phyloP scores from a whole-genome alignment of 2,797 vertebrate species.

The Avahi laniger region DNA sequence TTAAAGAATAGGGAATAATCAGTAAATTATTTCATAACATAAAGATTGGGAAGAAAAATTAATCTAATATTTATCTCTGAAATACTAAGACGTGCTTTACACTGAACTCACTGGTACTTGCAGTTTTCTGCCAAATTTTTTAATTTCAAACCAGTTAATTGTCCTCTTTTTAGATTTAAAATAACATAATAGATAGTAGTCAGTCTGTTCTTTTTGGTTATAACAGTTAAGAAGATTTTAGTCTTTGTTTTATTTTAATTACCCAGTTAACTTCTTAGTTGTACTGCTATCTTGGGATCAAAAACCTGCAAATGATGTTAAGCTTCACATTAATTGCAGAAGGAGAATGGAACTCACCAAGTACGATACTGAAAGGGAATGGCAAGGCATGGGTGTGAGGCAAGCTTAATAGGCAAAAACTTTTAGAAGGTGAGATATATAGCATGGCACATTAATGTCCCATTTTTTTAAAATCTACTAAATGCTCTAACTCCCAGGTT shows the following conservation, averaged over 20 bases:
- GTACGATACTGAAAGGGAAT: neutral
- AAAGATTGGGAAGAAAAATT: slow-evolving; percentile 1
- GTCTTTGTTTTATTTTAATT: slow-evolving; percentile 72
- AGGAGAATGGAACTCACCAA: neutral
- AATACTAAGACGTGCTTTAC: neutral
- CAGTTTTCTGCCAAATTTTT: slow-evolving; percentile 37
- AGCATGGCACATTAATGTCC: neutral
- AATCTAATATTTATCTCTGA: slow-evolving; percentile 3
- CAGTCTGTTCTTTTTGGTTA: slow-evolving; percentile 69
- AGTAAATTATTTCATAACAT: neutral
- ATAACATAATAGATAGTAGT: slow-evolving; percentile 56
- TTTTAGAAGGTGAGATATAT: slow-evolving; percentile 46
- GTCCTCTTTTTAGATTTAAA: slow-evolving; percentile 65
- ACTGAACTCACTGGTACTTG: neutral
- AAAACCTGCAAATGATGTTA: slow-evolving; percentile 48
- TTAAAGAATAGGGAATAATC: neutral
- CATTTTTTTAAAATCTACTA: slow-evolving; percentile 5
- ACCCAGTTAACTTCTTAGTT: slow-evolving; percentile 71
- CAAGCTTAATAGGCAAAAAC: slow-evolving; percentile 14
- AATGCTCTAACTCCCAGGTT: neutral
- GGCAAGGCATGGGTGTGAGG: neutral
- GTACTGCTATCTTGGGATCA: slow-evolving; percentile 60
- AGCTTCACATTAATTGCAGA: slow-evolving; percentile 36
- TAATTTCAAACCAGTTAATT: slow-evolving; percentile 62
- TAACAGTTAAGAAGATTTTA: slow-evolving; percentile 58